Evolutionary conservation across 1,140 invertebrate species (phyloP).

Genomic region (Littorina saxatilis): DNA sequence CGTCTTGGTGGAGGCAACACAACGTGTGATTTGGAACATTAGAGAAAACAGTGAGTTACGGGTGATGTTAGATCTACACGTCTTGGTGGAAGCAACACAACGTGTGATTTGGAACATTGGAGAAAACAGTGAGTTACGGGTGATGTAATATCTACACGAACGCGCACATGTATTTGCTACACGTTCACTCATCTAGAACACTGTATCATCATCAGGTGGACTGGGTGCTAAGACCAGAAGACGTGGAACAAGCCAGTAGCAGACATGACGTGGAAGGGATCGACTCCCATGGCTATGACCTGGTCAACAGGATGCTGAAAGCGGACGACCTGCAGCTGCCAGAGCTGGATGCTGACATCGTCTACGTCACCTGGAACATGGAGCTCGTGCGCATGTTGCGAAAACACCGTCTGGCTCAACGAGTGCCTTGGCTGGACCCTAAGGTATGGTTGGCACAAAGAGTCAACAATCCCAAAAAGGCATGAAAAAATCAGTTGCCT

Average conservation of each 20-base stretch:
- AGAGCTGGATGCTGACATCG: conserved; percentile 16
- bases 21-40: too few species aligned
- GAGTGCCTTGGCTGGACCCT: conserved; percentile 4
- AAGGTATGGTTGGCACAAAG: not conserved
- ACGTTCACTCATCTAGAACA: not conserved
- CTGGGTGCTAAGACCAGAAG: not conserved
- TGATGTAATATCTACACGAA: too few species aligned
- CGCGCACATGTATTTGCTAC: too few species aligned
- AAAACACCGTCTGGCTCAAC: conserved; percentile 7
- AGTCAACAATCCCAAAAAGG: too few species aligned
- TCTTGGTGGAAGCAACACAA: too few species aligned
- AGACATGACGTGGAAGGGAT: conserved; percentile 6
- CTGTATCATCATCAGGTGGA: not conserved
- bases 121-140: too few species aligned
- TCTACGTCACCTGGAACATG: conserved; percentile 31
- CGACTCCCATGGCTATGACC: conserved; percentile 3
- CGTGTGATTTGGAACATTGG: too few species aligned
- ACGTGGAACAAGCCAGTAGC: not conserved
- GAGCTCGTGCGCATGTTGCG: conserved; percentile 12
- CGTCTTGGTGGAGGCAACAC: too few species aligned
- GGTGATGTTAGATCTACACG: too few species aligned
- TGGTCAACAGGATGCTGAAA: conserved; percentile 10
- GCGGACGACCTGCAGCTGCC: not conserved
- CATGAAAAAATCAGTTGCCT: too few species aligned
- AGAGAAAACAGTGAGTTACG: too few species aligned